Percentiles rank a stretch among this genome's conserved stretches.
These are phyloP conservation scores for Saccostrea echinata DNA, from an alignment of 1,140 invertebrate genomes.

Conservation along the genomic window DNA sequence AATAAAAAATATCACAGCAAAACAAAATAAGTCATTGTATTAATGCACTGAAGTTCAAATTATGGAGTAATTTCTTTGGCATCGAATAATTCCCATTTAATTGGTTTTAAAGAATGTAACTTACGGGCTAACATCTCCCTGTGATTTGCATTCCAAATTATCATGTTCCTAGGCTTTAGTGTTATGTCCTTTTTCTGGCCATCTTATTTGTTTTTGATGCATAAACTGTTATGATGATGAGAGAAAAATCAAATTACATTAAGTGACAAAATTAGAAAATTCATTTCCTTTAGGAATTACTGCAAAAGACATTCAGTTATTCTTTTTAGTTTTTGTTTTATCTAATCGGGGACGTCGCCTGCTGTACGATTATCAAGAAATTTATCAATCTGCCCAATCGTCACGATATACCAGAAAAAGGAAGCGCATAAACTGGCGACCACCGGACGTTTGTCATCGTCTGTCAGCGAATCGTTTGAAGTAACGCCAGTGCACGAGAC, in stretches of 20 bases:
- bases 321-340: slow-evolving; percentile 34
- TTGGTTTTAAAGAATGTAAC: slow-evolving; percentile 17
- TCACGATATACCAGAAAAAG: slow-evolving; percentile 30
- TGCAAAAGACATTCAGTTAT: slow-evolving; percentile 32
- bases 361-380: slow-evolving; percentile 26
- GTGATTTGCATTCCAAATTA: slow-evolving; percentile 24
- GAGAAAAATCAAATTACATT: slow-evolving; percentile 37
- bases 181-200: slow-evolving; percentile 14
- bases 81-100: slow-evolving; percentile 33
- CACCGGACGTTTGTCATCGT: slow-evolving; percentile 23
- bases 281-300: slow-evolving; percentile 35
- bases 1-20: not conserved
- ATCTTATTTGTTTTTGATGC: slow-evolving; percentile 36
- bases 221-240: slow-evolving; percentile 33
- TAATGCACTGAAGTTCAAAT: not conserved
- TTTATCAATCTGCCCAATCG: slow-evolving; percentile 25
- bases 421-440: not conserved
- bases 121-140: not conserved
- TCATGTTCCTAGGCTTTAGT: not conserved
- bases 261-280: slow-evolving; percentile 39
- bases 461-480: slow-evolving; percentile 13
- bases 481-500: not conserved
- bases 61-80: slow-evolving; percentile 7
- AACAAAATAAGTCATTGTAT: slow-evolving; percentile 2
- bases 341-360: slow-evolving; percentile 27